phyloP scores from a whole-genome alignment of 2,888 invertebrate genomes.

The Drosophila diplacantha region DNA sequence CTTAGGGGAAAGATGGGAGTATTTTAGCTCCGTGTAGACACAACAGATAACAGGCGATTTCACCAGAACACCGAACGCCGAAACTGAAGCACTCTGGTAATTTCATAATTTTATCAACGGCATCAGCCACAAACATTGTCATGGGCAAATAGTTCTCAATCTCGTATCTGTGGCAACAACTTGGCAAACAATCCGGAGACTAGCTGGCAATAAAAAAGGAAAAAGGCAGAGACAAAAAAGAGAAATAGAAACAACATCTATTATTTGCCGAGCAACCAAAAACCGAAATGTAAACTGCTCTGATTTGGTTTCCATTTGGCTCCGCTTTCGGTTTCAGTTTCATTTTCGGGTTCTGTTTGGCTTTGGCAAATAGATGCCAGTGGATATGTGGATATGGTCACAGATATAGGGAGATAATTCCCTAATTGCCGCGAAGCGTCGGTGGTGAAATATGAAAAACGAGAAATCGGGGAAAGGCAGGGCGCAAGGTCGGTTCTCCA shows the following conservation, averaged over 20 bases:
- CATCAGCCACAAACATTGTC: slow-evolving; percentile 63
- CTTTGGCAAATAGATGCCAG: slow-evolving; percentile 47
- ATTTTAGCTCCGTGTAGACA: slow-evolving; percentile 31
- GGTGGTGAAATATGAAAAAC: slow-evolving; percentile 31
- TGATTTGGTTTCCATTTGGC: slow-evolving; percentile 51
- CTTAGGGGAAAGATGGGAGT: slow-evolving; percentile 52
- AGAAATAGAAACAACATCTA: slow-evolving; percentile 35
- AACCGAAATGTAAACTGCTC: slow-evolving; percentile 60
- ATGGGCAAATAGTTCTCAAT: slow-evolving; percentile 58
- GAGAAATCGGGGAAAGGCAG: background rate
- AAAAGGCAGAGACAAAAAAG: slow-evolving; percentile 22
- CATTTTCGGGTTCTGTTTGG: slow-evolving; percentile 47
- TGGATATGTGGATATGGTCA: slow-evolving; percentile 24
- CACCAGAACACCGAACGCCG: slow-evolving; percentile 56
- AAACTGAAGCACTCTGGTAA: slow-evolving; percentile 50
- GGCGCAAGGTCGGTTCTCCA: slow-evolving; percentile 43
- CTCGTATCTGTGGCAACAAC: slow-evolving; percentile 56
- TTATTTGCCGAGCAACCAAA: slow-evolving; percentile 61
- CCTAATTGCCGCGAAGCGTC: slow-evolving; percentile 34
- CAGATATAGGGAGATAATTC: slow-evolving; percentile 38
- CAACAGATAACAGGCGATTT: slow-evolving; percentile 61
- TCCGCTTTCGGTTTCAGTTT: slow-evolving; percentile 38
- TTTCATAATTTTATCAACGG: slow-evolving; percentile 69
- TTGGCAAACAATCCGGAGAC: slow-evolving; percentile 59
- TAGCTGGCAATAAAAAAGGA: slow-evolving; percentile 37